phyloP scores from a whole-genome alignment of 2,797 vertebrate genomes.

The Anniella stebbinsi region DNA sequence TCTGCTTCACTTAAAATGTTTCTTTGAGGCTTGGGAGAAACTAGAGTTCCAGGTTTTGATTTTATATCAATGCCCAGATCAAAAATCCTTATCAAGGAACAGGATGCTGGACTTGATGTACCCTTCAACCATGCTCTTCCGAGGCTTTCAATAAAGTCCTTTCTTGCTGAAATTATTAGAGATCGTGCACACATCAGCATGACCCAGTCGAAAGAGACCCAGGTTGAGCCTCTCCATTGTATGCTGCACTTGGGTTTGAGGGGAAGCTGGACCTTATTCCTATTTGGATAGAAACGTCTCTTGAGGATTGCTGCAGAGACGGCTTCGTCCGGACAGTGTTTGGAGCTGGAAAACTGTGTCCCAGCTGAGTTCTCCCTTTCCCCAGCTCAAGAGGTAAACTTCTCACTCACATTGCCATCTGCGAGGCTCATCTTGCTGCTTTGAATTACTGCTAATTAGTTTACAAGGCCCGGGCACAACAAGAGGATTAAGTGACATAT shows the following conservation, averaged over 20 bases:
- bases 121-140: not conserved
- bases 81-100: too few species aligned
- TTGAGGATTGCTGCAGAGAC: not conserved
- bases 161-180: not conserved
- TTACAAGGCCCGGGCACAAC: constrained; percentile 8
- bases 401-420: not conserved
- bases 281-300: not conserved
- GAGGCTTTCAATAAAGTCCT: not conserved
- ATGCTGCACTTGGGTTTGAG: not conserved
- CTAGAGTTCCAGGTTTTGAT: too few species aligned
- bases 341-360: not conserved
- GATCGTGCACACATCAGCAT: not conserved
- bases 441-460: constrained; percentile 27
- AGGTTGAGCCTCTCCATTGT: not conserved
- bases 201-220: not conserved
- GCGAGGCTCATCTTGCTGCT: not conserved
- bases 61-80: too few species aligned
- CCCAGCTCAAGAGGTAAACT: not conserved
- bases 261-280: not conserved
- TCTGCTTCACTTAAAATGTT: too few species aligned
- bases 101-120: not conserved
- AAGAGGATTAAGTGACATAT: constrained; percentile 11
- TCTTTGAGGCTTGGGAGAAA: too few species aligned
- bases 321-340: not conserved
- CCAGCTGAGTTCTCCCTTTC: too few species aligned